Evolutionary conservation across 2,888 invertebrate genomes (phyloP), one percentile per base, ranked within the genome.

Genomic region (Prosapia bicincta): DNA sequence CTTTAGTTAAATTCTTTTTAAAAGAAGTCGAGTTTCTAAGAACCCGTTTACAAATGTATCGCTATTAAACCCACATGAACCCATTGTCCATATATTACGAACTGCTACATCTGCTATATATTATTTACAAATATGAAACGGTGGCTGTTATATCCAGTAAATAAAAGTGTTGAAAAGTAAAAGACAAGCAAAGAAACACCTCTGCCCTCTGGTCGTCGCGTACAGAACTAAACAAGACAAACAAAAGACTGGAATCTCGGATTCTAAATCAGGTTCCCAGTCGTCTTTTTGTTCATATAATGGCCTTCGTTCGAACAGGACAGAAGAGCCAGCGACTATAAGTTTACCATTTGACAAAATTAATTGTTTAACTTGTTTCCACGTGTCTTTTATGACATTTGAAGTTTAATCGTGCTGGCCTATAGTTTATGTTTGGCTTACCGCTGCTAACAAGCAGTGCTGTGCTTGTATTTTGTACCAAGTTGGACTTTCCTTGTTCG

Each of bases 301-400:
- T 26, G 73, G 38, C 73, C 73, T 68, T 73, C 73, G 26, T 5
- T 32, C 67, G 67, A 25, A 54, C 54, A 54, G 54, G 20, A 54
- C 54, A 54, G 54, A 9, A 23, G 20, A 26, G 68, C 43, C 74
- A 69, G 28, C 74, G 69, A 74, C 68, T 43, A 54, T 69, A 68
- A 68, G 68, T 74, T 73, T 67, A 73, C 73, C 73, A 73, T 73
- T 74, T 74, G 74, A 74, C 74, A 74, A 43, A 74, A 74, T 74
- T 74, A 74, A 74, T 74, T 74, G 74, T 74, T 73, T 68, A 20
- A 32, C 68, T 68, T 74, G 74, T 69, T 74, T 74, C 26, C 69
- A 68, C 74, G 28, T 69, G 74, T 69, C 74, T 43, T 74, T 74
- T 74, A 74, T 74, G 74, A 74, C 74, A 54, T 26, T 72, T 28